These are phyloP conservation scores for Choristoneura fumiferana DNA, from an alignment of 1,140 invertebrate species.

Conservation along the genomic window DNA sequence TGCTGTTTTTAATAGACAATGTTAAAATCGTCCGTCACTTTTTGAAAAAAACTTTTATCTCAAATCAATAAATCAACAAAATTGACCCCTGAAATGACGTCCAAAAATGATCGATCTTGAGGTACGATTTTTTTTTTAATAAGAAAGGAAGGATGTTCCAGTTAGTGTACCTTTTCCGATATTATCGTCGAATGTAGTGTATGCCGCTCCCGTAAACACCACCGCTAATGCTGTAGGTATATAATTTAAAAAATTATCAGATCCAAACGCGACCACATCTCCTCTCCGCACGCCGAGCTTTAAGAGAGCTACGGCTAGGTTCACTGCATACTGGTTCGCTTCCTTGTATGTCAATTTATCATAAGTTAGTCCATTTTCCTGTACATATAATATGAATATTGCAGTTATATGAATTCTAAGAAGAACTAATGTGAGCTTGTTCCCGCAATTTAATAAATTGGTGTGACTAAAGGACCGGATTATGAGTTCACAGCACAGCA, in stretches of 20 bases:
- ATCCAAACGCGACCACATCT: conserved; percentile 80
- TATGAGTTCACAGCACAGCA: too few species aligned
- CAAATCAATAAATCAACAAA: too few species aligned
- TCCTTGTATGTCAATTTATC: conserved; percentile 46
- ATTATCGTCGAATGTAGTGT: conserved; percentile 53
- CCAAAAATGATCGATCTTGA: conserved; percentile 51
- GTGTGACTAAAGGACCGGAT: too few species aligned
- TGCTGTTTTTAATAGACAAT: conserved; percentile 32
- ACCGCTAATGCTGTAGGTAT: conserved; percentile 78
- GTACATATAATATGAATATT: background rate
- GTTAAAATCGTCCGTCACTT: too few species aligned
- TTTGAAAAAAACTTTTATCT: background rate
- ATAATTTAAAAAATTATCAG: conserved; percentile 81
- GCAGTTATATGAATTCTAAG: too few species aligned
- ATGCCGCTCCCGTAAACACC: conserved; percentile 50
- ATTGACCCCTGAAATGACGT: too few species aligned
- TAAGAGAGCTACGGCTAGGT: conserved; percentile 38
- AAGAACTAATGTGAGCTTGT: too few species aligned
- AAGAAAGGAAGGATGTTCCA: background rate
- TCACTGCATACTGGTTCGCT: conserved; percentile 46
- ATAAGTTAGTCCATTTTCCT: conserved; percentile 42
- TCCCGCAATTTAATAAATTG: too few species aligned
- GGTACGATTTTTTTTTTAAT: conserved; percentile 54
- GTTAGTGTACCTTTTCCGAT: conserved; percentile 76
- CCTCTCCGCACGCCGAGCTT: conserved; percentile 55